Conservation (phyloP, 1,140 invertebrate species). For the Lineus longissimus region DNA sequence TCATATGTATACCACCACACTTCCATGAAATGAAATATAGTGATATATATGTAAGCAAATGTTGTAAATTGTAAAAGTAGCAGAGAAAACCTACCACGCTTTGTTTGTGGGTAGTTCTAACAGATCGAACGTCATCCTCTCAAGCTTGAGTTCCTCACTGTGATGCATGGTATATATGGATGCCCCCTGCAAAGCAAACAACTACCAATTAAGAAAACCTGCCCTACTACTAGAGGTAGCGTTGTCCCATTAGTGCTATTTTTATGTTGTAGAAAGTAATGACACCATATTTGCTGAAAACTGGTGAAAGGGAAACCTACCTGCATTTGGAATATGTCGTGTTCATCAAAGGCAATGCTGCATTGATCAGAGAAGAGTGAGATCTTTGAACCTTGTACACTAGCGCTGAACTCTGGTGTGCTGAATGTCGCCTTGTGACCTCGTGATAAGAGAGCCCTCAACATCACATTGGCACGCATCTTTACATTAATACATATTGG, state of each 20-base stretch:
- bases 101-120: slow-evolving; percentile 28
- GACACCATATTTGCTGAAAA: too few species aligned
- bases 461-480: not conserved
- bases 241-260: too few species aligned
- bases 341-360: slow-evolving; percentile 67
- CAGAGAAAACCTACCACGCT: slow-evolving; percentile 24
- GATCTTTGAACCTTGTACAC: not conserved
- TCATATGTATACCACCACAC: too few species aligned
- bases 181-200: slow-evolving; percentile 19
- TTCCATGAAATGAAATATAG: too few species aligned
- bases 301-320: slow-evolving; percentile 43
- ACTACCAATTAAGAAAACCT: too few species aligned
- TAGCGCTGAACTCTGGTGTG: not conserved
- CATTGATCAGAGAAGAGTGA: slow-evolving; percentile 11
- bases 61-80: too few species aligned
- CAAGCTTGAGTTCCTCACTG: slow-evolving; percentile 24
- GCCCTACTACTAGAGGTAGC: too few species aligned
- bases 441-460: not conserved
- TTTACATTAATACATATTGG: not conserved
- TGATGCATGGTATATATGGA: slow-evolving; percentile 15
- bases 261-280: not conserved
- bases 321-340: slow-evolving; percentile 71
- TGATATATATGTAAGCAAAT: too few species aligned
- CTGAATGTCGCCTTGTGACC: not conserved
- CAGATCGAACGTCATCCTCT: slow-evolving; percentile 24